These are phyloP conservation scores for Lasioglossum albipes DNA, from an alignment of 1,140 invertebrate genomes.

Conservation along the genomic window DNA sequence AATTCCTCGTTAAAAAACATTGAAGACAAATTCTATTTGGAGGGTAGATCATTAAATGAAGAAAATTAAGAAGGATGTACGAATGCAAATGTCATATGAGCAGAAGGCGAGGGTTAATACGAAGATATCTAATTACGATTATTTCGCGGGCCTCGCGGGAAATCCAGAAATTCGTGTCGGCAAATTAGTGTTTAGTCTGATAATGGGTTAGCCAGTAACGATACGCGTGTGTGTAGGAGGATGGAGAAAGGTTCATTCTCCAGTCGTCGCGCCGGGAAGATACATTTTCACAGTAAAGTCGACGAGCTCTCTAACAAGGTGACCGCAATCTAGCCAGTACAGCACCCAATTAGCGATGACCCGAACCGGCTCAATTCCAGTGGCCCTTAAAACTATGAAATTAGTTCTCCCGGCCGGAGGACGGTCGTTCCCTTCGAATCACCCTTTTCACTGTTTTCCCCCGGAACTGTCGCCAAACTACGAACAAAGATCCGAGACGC, in stretches of 20 bases:
- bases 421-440: constrained; percentile 20
- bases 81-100: too few relatives aligned
- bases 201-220: constrained; percentile 16
- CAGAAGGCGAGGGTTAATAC: too few relatives aligned
- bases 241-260: constrained; percentile 15
- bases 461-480: not conserved
- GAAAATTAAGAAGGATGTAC: too few relatives aligned
- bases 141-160: too few relatives aligned
- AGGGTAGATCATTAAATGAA: too few relatives aligned
- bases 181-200: not conserved
- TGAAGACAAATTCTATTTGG: too few relatives aligned
- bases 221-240: not conserved
- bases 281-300: constrained; percentile 56
- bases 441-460: constrained; percentile 8
- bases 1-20: too few relatives aligned
- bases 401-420: constrained; percentile 42
- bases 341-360: constrained; percentile 68
- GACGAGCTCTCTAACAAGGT: constrained; percentile 64
- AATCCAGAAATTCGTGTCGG: not conserved
- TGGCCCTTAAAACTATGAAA: constrained; percentile 58
- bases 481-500: constrained; percentile 2
- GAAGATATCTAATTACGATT: too few relatives aligned
- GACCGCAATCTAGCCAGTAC: constrained; percentile 63
- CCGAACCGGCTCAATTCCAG: constrained; percentile 57
- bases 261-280: constrained; percentile 25